phyloP scores from a whole-genome alignment of 2,113 vertebrate species.

The Geothlypis trichas region DNA sequence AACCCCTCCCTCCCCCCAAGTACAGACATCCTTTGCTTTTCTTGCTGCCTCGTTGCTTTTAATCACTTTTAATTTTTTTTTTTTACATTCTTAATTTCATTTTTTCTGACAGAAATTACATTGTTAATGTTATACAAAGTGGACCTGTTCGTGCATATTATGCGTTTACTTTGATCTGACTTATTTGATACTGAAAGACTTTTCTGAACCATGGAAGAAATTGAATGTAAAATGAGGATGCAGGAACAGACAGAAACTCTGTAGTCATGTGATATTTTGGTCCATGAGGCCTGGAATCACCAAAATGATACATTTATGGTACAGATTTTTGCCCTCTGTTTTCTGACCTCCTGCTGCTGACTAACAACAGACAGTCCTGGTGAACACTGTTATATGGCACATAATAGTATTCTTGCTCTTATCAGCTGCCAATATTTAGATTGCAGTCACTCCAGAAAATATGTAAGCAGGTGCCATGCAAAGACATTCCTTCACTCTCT shows the following conservation, averaged over 20 bases:
- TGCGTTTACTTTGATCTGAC: conserved; percentile 2
- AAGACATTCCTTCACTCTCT: not conserved
- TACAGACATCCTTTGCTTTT: not conserved
- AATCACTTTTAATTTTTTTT: not conserved
- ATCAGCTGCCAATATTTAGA: not conserved
- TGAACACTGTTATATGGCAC: not conserved
- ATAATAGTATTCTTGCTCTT: not conserved
- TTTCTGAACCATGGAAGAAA: not conserved
- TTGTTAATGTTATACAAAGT: conserved; percentile 21
- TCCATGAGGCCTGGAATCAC: not conserved
- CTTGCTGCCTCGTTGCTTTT: not conserved
- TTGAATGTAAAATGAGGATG: not conserved
- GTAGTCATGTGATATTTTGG: not conserved
- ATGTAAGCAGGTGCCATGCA: not conserved
- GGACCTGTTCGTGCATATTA: not conserved
- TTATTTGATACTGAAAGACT: conserved; percentile 11
- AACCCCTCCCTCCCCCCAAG: not conserved
- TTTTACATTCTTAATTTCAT: conserved; percentile 13
- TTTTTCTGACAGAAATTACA: conserved; percentile 32
- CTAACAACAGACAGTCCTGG: not conserved
- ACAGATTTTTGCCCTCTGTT: not conserved
- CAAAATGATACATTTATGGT: not conserved
- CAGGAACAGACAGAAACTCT: not conserved
- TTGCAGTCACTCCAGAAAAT: not conserved
- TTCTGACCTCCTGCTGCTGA: not conserved